A percentile compares a stretch with the other conserved stretches of the same genome.
phyloP scores from a whole-genome alignment of 2,888 invertebrate species.

The Tenthredo livida region DNA sequence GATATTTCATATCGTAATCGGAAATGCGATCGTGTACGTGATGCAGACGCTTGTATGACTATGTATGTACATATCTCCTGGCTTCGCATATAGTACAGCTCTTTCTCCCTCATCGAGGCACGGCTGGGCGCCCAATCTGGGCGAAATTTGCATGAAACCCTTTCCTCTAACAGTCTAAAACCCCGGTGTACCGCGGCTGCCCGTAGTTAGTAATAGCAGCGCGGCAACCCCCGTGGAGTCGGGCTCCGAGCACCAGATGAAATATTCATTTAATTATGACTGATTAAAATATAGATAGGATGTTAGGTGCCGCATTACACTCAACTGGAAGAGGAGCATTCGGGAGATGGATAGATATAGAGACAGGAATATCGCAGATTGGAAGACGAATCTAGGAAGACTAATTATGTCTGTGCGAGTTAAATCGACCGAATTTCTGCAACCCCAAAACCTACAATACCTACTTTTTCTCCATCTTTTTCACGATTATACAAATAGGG shows the following conservation, averaged over 20 bases:
- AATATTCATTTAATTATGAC: constrained; percentile 76
- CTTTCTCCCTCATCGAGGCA: constrained; percentile 50
- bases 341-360: background rate
- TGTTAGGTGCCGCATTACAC: constrained; percentile 71
- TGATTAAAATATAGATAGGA: constrained; percentile 75
- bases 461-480: background rate
- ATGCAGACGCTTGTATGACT: background rate
- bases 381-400: background rate
- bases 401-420: constrained; percentile 56
- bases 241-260: constrained; percentile 66
- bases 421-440: constrained; percentile 53
- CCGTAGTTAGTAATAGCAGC: constrained; percentile 42
- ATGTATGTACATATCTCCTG: background rate
- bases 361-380: constrained; percentile 27
- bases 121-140: constrained; percentile 66
- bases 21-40: background rate
- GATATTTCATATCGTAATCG: background rate
- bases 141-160: constrained; percentile 72
- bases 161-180: constrained; percentile 59
- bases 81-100: background rate
- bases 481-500: background rate
- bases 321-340: constrained; percentile 50
- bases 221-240: constrained; percentile 37
- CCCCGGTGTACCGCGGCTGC: constrained; percentile 30
- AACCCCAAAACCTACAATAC: background rate